Base-by-base conservation (phyloP, 2,888 invertebrate genomes). In the Apocheima hispidaria region DNA sequence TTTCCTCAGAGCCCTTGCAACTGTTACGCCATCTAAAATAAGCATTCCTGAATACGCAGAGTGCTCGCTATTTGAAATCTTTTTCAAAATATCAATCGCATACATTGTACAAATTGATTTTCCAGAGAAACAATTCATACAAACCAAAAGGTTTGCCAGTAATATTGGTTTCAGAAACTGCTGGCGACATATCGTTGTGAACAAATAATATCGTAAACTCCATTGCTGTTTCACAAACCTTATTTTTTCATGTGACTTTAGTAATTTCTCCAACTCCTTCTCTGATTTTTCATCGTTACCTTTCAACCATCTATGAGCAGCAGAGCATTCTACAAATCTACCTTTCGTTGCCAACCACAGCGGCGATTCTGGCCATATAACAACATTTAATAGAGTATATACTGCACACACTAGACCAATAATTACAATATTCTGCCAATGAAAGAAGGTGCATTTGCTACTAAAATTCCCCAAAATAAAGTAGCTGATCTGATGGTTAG, bases 81-180 rank as follows among this genome's bases (percentile, higher is more conserved):
- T 77, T 41, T 75, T 82, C 14, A 82, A 65, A n/a, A 84, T 75
- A 58, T 83, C 83, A 35, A 83, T 62, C 4, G 79, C 80, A 30
- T 78, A 84, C 0, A 81, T 52, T 4, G 75, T 70, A 56, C 72
- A 80, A 0, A 81, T 66, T 10, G 79, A 43, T 71, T 84, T 84
- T 0, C 84, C 84, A 2, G 74, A 73, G 14, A 68, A 73, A 30
- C 69, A 10, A 46, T 74, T 69, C 3, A 77, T 60, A 6, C 50
- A 59, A 2, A 68, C 61, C 1, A 74, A 64, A 3, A 71, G 23
- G n/a, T 63, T 1, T 0, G 73, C 62, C 16, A 83, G 28, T 1
- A 68, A 40, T 3, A 73, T 49, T 0, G 82, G 81, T 48, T 77
- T 80, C 14, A 77, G 75, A 60, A 82, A 77, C 21, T 68, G 30